These are phyloP conservation scores for Excalfactoria chinensis DNA, from an alignment of 2,113 vertebrate species.

Conservation along the genomic window DNA sequence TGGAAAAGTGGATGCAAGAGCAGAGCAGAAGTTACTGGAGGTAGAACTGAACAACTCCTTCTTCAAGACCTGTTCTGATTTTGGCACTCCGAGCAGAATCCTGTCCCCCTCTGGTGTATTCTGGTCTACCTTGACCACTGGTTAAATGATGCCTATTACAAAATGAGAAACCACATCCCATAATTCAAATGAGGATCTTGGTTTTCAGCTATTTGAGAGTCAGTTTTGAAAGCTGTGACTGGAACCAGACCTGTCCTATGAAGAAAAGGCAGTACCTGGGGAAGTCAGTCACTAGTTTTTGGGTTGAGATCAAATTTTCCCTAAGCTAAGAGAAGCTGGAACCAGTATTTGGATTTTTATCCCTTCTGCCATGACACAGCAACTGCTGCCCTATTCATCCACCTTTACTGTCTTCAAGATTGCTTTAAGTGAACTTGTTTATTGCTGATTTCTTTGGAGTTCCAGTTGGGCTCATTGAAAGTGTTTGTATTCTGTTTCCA, in stretches of 20 bases:
- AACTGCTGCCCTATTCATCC: neutral
- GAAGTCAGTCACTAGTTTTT: neutral
- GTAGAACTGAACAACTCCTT: neutral
- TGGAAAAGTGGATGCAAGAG: neutral
- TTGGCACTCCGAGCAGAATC: neutral
- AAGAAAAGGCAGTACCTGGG: neutral
- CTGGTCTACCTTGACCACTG: neutral
- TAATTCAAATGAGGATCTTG: neutral
- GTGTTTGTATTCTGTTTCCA: constrained; percentile 19
- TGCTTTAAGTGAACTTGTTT: neutral
- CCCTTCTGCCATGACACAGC: neutral
- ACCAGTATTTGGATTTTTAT: neutral
- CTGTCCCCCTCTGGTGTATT: neutral
- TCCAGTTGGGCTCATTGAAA: neutral
- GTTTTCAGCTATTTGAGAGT: neutral
- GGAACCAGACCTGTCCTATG: neutral
- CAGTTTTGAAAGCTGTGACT: neutral
- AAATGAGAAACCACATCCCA: neutral
- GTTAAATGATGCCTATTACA: neutral
- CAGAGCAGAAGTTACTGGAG: neutral
- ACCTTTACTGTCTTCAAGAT: neutral
- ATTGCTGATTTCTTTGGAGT: neutral
- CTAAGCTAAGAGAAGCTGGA: neutral
- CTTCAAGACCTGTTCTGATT: neutral
- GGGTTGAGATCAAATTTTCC: neutral